A percentile compares a stretch with the other conserved stretches of the same genome.
Conservation (phyloP, 1,140 invertebrate genomes). For the Drosophila sp. region DNA sequence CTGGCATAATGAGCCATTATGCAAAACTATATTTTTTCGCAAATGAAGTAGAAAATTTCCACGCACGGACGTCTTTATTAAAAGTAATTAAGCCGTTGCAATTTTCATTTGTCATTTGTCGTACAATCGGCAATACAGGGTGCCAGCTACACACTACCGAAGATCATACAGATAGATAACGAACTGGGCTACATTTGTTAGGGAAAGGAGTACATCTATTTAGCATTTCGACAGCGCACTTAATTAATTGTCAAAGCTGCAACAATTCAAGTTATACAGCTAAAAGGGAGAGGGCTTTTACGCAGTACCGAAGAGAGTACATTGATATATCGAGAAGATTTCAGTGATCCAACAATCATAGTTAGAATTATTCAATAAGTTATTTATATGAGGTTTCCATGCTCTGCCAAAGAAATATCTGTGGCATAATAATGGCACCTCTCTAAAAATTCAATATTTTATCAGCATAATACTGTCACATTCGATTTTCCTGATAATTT, state of each 20-base stretch:
- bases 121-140: slow-evolving; percentile 12
- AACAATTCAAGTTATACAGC: too few species aligned
- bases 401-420: too few species aligned
- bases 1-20: slow-evolving; percentile 79
- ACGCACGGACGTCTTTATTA: slow-evolving; percentile 81
- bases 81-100: slow-evolving; percentile 81
- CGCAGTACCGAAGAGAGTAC: too few species aligned
- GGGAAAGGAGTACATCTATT: background rate
- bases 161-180: background rate
- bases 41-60: slow-evolving; percentile 74
- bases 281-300: too few species aligned
- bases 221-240: background rate
- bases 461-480: background rate
- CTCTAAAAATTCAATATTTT: too few species aligned
- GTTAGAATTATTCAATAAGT: too few species aligned
- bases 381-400: too few species aligned
- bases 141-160: background rate
- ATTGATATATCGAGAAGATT: too few species aligned
- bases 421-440: too few species aligned
- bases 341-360: too few species aligned
- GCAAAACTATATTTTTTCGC: slow-evolving; percentile 77
- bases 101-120: slow-evolving; percentile 82
- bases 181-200: background rate
- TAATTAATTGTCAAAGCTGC: too few species aligned
- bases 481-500: slow-evolving; percentile 2